phyloP scores from a whole-genome alignment of 2,797 vertebrate genomes.

The Centropyge bicolor region DNA sequence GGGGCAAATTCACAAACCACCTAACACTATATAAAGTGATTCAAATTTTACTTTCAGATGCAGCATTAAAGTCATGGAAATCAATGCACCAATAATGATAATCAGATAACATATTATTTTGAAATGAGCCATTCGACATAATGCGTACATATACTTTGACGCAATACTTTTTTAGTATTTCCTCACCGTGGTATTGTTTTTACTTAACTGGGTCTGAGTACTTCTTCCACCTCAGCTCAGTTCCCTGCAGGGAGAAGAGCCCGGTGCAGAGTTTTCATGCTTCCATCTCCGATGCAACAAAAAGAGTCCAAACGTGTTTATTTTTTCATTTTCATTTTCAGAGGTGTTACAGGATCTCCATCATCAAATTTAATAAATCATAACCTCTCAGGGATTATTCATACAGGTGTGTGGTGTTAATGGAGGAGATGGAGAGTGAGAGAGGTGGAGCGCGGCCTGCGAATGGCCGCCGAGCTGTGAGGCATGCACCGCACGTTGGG shows the following conservation, averaged over 20 bases:
- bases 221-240: not conserved
- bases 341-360: conserved; percentile 72
- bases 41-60: not conserved
- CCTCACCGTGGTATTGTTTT: too few species aligned
- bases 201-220: not conserved
- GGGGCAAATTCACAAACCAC: not conserved
- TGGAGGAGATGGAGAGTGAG: conserved; percentile 73
- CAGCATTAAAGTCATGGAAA: not conserved
- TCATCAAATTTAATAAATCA: conserved; percentile 76
- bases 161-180: not conserved
- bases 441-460: conserved; percentile 24
- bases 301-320: conserved; percentile 66
- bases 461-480: conserved; percentile 53
- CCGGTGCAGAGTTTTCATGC: conserved; percentile 24
- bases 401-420: conserved; percentile 70
- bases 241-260: not conserved
- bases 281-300: conserved; percentile 39
- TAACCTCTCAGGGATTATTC: conserved; percentile 69
- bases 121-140: not conserved
- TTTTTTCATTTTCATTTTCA: conserved; percentile 69
- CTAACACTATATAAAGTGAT: not conserved
- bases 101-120: not conserved
- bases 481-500: conserved; percentile 81
- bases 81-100: not conserved
- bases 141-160: too few species aligned